Conservation (phyloP, 2,888 invertebrate genomes). For the Furcula furcula region DNA sequence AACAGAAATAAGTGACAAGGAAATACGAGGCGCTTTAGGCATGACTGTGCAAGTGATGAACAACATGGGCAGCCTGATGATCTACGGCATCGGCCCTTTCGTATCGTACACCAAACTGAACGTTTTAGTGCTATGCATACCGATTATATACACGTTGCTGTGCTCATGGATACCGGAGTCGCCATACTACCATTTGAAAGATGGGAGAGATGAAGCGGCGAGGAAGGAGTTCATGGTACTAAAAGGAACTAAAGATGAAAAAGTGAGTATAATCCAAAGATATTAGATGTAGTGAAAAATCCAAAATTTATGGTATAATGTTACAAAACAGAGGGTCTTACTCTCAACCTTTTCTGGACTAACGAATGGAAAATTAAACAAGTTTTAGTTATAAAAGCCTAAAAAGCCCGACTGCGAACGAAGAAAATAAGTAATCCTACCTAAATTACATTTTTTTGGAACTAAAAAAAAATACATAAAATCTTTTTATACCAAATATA, state of each 20-base stretch:
- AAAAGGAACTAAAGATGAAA: constrained; percentile 65
- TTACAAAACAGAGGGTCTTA: too few species aligned
- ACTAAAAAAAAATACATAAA: too few species aligned
- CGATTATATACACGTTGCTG: constrained; percentile 65
- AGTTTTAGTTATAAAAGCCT: too few species aligned
- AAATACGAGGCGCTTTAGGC: constrained; percentile 70
- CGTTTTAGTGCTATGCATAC: constrained; percentile 67
- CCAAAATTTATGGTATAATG: too few species aligned
- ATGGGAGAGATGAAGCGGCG: constrained; percentile 69
- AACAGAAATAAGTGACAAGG: constrained; percentile 78
- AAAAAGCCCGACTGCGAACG: too few species aligned
- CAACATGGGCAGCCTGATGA: constrained; percentile 64
- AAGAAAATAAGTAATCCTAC: too few species aligned
- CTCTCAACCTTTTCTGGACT: too few species aligned
- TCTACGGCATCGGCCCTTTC: constrained; percentile 73
- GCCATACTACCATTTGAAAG: constrained; percentile 82
- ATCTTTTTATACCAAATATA: too few species aligned
- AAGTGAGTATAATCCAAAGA: too few species aligned
- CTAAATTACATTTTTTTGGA: too few species aligned
- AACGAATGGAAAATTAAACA: too few species aligned
- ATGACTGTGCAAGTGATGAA: constrained; percentile 75
- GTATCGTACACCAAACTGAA: constrained; percentile 69
- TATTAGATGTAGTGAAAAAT: too few species aligned
- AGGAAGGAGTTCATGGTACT: constrained; percentile 63
- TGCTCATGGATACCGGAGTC: constrained; percentile 84